These are phyloP conservation scores for Phainopepla nitens DNA, from an alignment of 2,113 vertebrate species.

Conservation along the genomic window DNA sequence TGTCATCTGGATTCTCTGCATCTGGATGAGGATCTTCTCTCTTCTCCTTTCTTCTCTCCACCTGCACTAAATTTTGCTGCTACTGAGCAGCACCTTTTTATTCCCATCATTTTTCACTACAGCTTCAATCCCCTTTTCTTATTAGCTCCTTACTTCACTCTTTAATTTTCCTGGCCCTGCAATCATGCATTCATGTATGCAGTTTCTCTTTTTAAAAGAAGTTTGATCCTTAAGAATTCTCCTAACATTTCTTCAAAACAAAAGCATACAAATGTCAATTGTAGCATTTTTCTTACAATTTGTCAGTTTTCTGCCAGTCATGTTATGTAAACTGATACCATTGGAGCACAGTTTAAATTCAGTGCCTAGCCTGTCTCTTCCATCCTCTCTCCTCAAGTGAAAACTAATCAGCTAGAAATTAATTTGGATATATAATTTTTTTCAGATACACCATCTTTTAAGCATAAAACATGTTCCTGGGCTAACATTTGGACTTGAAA, in stretches of 20 bases:
- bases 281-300: not conserved
- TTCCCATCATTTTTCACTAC: not conserved
- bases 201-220: not conserved
- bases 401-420: not conserved
- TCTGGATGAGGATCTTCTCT: slow-evolving; percentile 17
- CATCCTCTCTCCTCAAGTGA: not conserved
- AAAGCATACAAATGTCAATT: not conserved
- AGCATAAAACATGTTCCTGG: not conserved
- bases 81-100: not conserved
- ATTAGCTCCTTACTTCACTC: not conserved
- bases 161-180: not conserved
- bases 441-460: not conserved
- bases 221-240: not conserved
- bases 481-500: not conserved
- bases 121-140: not conserved
- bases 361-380: not conserved
- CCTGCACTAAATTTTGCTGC: slow-evolving; percentile 15
- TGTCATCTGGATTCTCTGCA: slow-evolving; percentile 46
- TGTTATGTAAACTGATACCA: not conserved
- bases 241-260: not conserved
- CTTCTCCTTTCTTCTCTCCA: not conserved
- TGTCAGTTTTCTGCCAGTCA: not conserved
- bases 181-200: not conserved
- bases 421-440: not conserved
- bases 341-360: not conserved